A percentile compares a stretch with the other conserved stretches of the same genome.
Conservation (phyloP, 2,113 vertebrate genomes). For the Cynocephalus volans region DNA sequence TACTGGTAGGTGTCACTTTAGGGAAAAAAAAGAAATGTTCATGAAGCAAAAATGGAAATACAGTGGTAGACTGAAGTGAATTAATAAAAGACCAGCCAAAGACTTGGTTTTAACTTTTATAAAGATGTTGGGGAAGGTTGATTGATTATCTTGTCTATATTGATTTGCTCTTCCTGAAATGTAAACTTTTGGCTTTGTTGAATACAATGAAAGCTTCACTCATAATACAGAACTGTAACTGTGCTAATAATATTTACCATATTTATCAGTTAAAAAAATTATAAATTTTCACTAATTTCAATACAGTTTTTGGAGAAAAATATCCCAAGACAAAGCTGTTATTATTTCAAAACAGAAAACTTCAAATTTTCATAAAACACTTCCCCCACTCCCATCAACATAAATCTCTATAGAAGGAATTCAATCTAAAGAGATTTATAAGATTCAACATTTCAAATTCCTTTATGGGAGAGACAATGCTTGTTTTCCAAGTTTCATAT, state of each 20-base stretch:
- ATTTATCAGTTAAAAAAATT: neutral
- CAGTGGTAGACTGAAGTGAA: neutral
- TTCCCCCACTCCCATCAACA: neutral
- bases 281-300: neutral
- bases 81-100: neutral
- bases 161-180: conserved; percentile 43
- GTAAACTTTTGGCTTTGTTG: neutral
- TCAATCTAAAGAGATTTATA: neutral
- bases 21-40: neutral
- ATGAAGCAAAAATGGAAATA: neutral
- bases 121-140: neutral
- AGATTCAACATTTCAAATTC: neutral
- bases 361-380: neutral
- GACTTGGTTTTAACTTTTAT: neutral
- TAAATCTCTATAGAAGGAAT: neutral
- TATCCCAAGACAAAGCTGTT: neutral
- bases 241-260: no score
- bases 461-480: neutral
- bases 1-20: neutral
- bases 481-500: neutral
- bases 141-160: neutral
- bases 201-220: neutral
- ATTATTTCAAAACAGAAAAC: conserved; percentile 26
- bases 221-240: neutral
- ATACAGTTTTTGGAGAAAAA: neutral